phyloP scores from a whole-genome alignment of 1,140 invertebrate genomes.

The Pogonus chalceus region DNA sequence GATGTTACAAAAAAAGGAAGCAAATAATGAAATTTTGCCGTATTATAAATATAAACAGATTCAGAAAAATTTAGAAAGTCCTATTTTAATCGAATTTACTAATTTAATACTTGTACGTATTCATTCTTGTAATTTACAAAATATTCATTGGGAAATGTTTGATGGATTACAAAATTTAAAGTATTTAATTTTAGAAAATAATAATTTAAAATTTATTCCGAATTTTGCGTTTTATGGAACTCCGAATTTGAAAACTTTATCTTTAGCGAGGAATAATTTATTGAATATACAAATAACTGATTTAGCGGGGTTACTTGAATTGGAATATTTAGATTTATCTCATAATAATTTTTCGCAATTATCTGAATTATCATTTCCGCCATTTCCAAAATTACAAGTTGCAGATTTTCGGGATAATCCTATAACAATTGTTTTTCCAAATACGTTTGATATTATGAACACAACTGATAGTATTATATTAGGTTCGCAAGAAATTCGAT shows the following conservation, averaged over 20 bases:
- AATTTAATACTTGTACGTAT: slow-evolving; percentile 47
- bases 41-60: slow-evolving; percentile 50
- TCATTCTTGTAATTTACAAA: slow-evolving; percentile 45
- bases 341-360: slow-evolving; percentile 55
- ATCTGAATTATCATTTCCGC: slow-evolving; percentile 58
- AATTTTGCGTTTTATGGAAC: slow-evolving; percentile 60
- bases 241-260: slow-evolving; percentile 48
- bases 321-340: slow-evolving; percentile 53
- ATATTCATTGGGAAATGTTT: slow-evolving; percentile 60
- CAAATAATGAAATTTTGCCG: slow-evolving; percentile 46
- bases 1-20: slow-evolving; percentile 24
- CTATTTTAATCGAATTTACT: slow-evolving; percentile 45
- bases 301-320: slow-evolving; percentile 50
- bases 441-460: slow-evolving; percentile 62
- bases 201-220: slow-evolving; percentile 50
- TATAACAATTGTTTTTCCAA: slow-evolving; percentile 53
- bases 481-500: slow-evolving; percentile 40
- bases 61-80: slow-evolving; percentile 36
- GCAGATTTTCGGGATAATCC: slow-evolving; percentile 56
- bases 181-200: slow-evolving; percentile 51
- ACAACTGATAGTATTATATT: slow-evolving; percentile 49
- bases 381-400: slow-evolving; percentile 48
- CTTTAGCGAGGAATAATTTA: slow-evolving; percentile 51
- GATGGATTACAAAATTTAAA: slow-evolving; percentile 47
- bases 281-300: slow-evolving; percentile 52